Base-by-base conservation (phyloP, 2,797 vertebrate species). In the Cercopithecus petaurista region DNA sequence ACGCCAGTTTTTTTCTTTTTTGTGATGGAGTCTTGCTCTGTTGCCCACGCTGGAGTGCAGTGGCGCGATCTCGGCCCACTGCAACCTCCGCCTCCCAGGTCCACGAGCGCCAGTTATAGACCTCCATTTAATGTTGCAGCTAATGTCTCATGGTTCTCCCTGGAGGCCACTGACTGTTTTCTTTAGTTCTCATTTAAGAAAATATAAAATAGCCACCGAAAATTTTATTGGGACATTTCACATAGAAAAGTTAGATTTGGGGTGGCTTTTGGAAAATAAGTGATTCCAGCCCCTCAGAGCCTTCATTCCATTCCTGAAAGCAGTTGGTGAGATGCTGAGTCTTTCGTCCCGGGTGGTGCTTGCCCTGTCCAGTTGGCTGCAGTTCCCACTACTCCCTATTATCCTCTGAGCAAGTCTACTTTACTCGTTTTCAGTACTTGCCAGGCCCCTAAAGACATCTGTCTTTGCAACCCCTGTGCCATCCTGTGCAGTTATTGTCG, bases 311-410 rank as follows among this genome's bases (percentile, higher is more conserved):
- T 24, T 6, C 30, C 41, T 28, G 8, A 72, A 57, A 64, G 52
- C 17, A 33, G 3, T n/a, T 73, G 12, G 30, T 46, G 15, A 24
- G 36, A 75, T 4, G 22, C 15, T 28, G 21, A 22, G 30, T n/a
- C 1, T 9, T 1, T 36, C 0, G 28, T 12, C 43, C 30, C 1
- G 1, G 28, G 22, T 14, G 19, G 21, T 2, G 7, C 48, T n/a
- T 52, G 46, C 15, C 39, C 22, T 61, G 50, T 30, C 26, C 15
- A 26, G 43, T 39, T 46, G 6, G 4, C 30, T 14, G 2, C 11
- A 8, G 0, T 46, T 13, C 46, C 30, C 11, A 30, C 28, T 30
- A 17, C 28, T 67, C 24, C 67, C 85, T 36, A 1, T 21, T 81
- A 22, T 17, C 4, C 26, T 89, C 61, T 79, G 72, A 75, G 19